Base-by-base conservation (phyloP, 2,797 vertebrate genomes). In the Uromys caudimaculatus region DNA sequence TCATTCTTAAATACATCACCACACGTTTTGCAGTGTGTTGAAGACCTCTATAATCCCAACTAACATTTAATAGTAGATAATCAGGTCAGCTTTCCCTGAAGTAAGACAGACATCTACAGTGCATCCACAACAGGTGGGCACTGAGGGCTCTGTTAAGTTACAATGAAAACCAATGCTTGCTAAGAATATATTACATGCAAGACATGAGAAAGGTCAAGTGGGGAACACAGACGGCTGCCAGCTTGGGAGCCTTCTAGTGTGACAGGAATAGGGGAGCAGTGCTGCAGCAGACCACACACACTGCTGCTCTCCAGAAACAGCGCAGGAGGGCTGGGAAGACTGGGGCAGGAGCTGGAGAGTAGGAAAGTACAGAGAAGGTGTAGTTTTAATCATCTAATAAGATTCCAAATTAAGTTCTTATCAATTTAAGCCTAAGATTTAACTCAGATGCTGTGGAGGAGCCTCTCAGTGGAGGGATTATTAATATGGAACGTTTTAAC, bases 11-110 rank as follows among this genome's bases (percentile, higher is more conserved):
- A 84, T 95, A 82, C 19, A 92, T 67, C 11, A 90, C 9, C 4
- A 90, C 41, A 44, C 35, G 87, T 81, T 64, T 87, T 93, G 69
- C 71, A 85, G 76, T 47, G 76, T 73, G 44, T 73, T 84, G 95
- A 91, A 73, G 47, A 71, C 73, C 17, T 50, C 19, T 88, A 75
- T n/a, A 82, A 89, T 91, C 24, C 94, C 14, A 79, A 86, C 58
- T 85, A 86, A 89, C 78, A 21, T 73, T 0, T 56, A 96, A n/a
- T 85, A 90, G 29, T 85, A 92, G 64, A 90, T 5, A 90, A 71
- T 94, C 76, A 41, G 35, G 67, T 96, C 54, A 94, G 67, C 17
- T 58, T 95, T 87, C 23, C 11, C 50, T 93, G n/a, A 94, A 89
- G 78, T 56, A 86, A 76, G 64, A 64, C 71, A 78, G 64, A 29